A percentile compares a stretch with the other conserved stretches of the same genome.
Evolutionary conservation across 2,888 invertebrate species (phyloP).

Genomic region (Leucania comma): DNA sequence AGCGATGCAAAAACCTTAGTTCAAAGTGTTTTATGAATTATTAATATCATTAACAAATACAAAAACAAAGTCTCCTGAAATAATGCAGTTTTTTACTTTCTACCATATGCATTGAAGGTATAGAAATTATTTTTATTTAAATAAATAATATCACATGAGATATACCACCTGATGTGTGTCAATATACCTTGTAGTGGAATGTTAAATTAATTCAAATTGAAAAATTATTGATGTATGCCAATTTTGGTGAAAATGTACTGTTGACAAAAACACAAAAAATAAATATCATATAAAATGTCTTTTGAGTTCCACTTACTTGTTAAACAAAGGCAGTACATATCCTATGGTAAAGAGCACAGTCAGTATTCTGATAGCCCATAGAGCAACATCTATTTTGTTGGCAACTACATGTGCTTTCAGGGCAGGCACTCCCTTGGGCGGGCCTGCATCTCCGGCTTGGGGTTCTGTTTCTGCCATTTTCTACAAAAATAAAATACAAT

Average conservation of each 20-base stretch:
- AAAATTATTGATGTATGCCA: neutral
- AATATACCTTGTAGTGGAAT: no score
- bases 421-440: slow-evolving; percentile 91
- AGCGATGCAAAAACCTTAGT: no score
- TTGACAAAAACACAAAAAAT: neutral
- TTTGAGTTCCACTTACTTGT: slow-evolving; percentile 91
- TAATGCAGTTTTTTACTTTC: no score
- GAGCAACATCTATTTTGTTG: slow-evolving; percentile 96
- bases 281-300: neutral
- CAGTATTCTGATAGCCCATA: slow-evolving; percentile 96
- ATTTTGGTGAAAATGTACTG: neutral
- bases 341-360: slow-evolving; percentile 95
- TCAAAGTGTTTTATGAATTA: no score
- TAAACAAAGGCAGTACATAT: slow-evolving; percentile 97
- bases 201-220: neutral
- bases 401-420: slow-evolving; percentile 94
- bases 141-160: neutral
- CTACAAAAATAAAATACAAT: slow-evolving; percentile 59
- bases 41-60: no score
- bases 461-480: slow-evolving; percentile 82
- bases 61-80: no score
- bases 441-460: slow-evolving; percentile 84
- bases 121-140: no score
- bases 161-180: neutral
- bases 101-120: no score